Base-by-base conservation (phyloP, 1,140 invertebrate species). In the Conopomorpha cramerella region DNA sequence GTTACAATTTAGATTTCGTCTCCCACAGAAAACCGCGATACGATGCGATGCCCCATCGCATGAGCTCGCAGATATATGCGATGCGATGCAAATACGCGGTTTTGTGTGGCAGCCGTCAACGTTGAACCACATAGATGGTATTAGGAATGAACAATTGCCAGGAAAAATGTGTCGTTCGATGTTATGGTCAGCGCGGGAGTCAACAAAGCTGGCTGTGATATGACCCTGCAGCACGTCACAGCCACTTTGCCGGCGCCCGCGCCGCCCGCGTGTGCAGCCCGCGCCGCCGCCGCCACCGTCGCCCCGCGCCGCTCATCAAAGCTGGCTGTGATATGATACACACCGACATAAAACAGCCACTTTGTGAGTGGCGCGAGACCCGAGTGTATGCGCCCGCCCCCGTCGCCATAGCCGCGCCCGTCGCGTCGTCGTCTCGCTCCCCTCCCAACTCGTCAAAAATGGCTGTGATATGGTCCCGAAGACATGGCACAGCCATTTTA, bases 151-250 rank as follows among this genome's bases (percentile, higher is more conserved):
- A n/a, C n/a, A n/a, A n/a, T n/a, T n/a, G n/a, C n/a, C n/a, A n/a
- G n/a, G n/a, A n/a, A n/a, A n/a, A n/a, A n/a, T n/a, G n/a, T n/a
- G n/a, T n/a, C n/a, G n/a, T n/a, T n/a, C n/a, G n/a, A n/a, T n/a
- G n/a, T n/a, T n/a, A n/a, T n/a, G n/a, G n/a, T n/a, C n/a, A n/a
- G n/a, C n/a, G n/a, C n/a, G n/a, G n/a, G n/a, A 74, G 65, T 74
- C 70, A 74, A 74, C 70, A 74, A 74, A 74, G 70, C 70, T 74
- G 70, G 70, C 70, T 74, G 70, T 74, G 70, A 74, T 74, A 74
- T 74, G 70, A 30, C 32, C 28, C 3, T 7, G 17, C 25, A 14
- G 11, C 64, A 74, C 47, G 33, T 51, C 66, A 70, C 70, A 61
- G 35, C 59, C 65, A 49, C 58, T 60, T 64, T 72, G 61, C 45